Percentiles rank a stretch among this genome's conserved stretches.
Evolutionary conservation across 2,888 invertebrate species (phyloP).

Genomic region (Kryphioiulus occultus): DNA sequence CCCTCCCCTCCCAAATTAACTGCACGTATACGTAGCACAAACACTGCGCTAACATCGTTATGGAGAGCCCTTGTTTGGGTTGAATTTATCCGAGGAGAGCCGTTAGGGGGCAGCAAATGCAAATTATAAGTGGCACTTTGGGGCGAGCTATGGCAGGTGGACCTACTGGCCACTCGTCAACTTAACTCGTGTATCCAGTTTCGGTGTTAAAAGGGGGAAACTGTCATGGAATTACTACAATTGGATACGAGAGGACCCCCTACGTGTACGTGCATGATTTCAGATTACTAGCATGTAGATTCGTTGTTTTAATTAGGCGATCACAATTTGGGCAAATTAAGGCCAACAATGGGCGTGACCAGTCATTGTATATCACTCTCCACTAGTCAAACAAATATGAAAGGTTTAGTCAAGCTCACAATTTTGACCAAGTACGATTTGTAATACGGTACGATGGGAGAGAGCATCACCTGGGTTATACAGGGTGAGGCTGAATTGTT

Average conservation of each 20-base stretch:
- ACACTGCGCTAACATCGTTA: not conserved
- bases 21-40: not conserved
- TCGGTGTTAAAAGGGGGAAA: not conserved
- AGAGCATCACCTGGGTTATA: no score
- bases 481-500: no score
- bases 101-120: not conserved
- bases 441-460: no score
- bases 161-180: not conserved
- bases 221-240: not conserved
- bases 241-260: not conserved
- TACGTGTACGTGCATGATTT: not conserved
- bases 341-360: not conserved
- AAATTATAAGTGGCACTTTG: not conserved
- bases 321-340: not conserved
- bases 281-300: not conserved
- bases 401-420: not conserved
- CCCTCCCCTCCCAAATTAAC: constrained; percentile 15
- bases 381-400: not conserved
- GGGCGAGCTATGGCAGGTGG: not conserved
- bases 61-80: no score
- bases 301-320: not conserved
- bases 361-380: not conserved
- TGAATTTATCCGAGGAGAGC: no score
- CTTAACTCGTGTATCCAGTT: not conserved
- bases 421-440: not conserved